These are phyloP conservation scores for Numida meleagris DNA, from an alignment of 2,113 vertebrate species.

Conservation along the genomic window DNA sequence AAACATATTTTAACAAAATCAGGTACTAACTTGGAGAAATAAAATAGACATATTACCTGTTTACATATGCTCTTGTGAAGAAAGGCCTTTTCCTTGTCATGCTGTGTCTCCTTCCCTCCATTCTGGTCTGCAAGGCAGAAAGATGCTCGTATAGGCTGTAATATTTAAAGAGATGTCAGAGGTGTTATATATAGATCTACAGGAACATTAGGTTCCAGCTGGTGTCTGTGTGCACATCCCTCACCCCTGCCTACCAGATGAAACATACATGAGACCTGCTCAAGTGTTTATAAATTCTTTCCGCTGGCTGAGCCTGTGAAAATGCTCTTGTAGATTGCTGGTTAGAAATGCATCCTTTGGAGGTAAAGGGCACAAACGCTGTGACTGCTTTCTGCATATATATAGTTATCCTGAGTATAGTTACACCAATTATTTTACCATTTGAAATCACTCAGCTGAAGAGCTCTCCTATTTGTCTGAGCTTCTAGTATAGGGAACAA, in stretches of 20 bases:
- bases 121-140: not conserved
- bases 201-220: not conserved
- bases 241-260: not conserved
- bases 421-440: slow-evolving; percentile 41
- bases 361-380: slow-evolving; percentile 13
- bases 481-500: not conserved
- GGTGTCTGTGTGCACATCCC: not conserved
- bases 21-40: not conserved
- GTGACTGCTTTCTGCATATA: not conserved
- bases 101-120: not conserved
- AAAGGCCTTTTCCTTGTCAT: not conserved
- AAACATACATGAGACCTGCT: not conserved
- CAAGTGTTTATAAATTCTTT: slow-evolving; percentile 54
- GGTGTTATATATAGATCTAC: not conserved
- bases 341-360: slow-evolving; percentile 2
- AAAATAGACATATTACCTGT: not conserved
- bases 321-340: slow-evolving; percentile 6
- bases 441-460: slow-evolving; percentile 33
- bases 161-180: not conserved
- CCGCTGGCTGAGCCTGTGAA: slow-evolving; percentile 41
- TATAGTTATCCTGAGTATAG: not conserved
- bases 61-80: not conserved
- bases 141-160: not conserved
- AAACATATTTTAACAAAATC: not conserved
- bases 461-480: slow-evolving; percentile 22